Conservation (phyloP, 2,797 vertebrate species). For the Silurus aristotelis region DNA sequence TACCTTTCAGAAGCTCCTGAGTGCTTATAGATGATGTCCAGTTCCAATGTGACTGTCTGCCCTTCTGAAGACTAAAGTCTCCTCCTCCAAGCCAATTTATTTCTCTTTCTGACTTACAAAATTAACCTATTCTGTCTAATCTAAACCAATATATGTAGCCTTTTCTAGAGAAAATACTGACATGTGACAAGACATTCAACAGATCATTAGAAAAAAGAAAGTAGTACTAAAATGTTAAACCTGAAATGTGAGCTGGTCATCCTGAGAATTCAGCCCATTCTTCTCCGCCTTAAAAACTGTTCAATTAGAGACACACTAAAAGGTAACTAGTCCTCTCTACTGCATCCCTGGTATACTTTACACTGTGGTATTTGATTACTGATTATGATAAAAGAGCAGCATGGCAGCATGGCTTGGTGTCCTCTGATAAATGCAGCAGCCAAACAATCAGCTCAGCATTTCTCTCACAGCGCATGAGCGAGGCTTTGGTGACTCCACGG, state of each 20-base stretch:
- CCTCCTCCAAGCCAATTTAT: not conserved
- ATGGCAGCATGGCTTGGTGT: not conserved
- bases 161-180: not conserved
- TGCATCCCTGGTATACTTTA: not conserved
- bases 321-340: not conserved
- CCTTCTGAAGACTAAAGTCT: not conserved
- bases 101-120: not conserved
- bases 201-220: not conserved
- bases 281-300: not conserved
- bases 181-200: not conserved
- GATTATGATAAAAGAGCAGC: not conserved
- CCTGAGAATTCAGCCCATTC: not conserved
- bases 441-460: constrained; percentile 1
- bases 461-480: not conserved
- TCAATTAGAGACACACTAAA: not conserved
- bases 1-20: not conserved
- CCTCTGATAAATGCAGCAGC: not conserved
- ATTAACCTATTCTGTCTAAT: not conserved
- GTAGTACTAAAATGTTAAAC: not conserved
- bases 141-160: not conserved
- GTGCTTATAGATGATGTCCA: not conserved
- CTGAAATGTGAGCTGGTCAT: not conserved
- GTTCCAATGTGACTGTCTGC: not conserved
- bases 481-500: not conserved
- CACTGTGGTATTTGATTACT: not conserved